Base-by-base conservation (phyloP, 2,113 vertebrate species). In the Odocoileus virginianus region DNA sequence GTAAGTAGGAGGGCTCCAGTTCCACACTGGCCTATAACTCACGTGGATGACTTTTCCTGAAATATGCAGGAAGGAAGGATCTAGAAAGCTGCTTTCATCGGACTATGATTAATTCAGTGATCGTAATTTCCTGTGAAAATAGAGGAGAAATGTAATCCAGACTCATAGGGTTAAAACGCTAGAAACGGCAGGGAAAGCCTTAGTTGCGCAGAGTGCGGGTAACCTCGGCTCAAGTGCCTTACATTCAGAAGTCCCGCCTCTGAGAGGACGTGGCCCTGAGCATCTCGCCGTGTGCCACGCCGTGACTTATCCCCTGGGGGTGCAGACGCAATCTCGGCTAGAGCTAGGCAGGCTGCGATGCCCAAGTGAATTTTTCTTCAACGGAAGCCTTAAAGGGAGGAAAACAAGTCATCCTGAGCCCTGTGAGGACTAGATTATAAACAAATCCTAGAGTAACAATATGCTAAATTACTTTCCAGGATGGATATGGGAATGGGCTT, bases 401-500 rank as follows among this genome's bases (percentile, higher is more conserved):
- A 45, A 57, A 89, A 25, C 33, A 85, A 55, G 90, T 88, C 87
- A 79, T 93, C 95, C 94, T 47, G 57, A 94, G 45, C 30, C 13
- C 33, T 64, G 27, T 43, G 60, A 87, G 55, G n/a, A 23, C 23
- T 60, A 94, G 71, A 81, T 81, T 61, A 28, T 8, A 90, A 88
- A 15, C 40, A 58, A 45, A 27, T 55, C 55, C 45, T 64, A 81
- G 92, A 95, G 43, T 36, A 85, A 57, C 8, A n/a, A 11, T 30
- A 50, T 58, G 9, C 23, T 95, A 54, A 86, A 14, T 45, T 43
- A 28, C 19, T 88, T 61, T 92, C 11, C 21, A 28, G 7, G 36
- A 40, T 43, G 19, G 12, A 1, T 60, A 30, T 8, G 17, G n/a
- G 7, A 84, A 50, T 81, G 28, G 8, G 47, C 57, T 57, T 60